These are phyloP conservation scores for Alloplasta piceator DNA, from an alignment of 2,888 invertebrate species.

Conservation along the genomic window DNA sequence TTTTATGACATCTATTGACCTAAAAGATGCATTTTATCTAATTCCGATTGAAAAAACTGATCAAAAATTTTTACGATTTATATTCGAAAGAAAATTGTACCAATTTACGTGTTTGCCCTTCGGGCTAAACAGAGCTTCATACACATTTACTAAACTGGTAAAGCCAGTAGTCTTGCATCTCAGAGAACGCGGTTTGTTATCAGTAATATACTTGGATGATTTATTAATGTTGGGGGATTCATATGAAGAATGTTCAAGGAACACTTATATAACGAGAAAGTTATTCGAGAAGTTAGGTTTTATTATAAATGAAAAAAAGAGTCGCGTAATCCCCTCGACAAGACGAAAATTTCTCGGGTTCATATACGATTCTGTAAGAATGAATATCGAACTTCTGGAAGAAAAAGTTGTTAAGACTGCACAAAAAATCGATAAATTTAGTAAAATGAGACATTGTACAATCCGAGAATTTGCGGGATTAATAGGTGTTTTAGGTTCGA, in stretches of 20 bases:
- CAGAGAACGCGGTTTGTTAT: constrained; percentile 22
- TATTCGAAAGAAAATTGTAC: constrained; percentile 11
- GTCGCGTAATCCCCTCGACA: constrained; percentile 26
- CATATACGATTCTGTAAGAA: constrained; percentile 33
- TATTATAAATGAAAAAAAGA: constrained; percentile 49
- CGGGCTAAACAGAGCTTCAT: constrained; percentile 24
- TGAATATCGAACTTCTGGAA: constrained; percentile 39
- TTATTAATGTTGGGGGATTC: constrained; percentile 50
- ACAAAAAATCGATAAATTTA: constrained; percentile 17
- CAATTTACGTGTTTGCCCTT: constrained; percentile 32
- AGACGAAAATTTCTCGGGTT: constrained; percentile 38
- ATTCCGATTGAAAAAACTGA: constrained; percentile 23
- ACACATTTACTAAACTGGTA: constrained; percentile 28
- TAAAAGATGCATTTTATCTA: constrained; percentile 40
- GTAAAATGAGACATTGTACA: constrained; percentile 24
- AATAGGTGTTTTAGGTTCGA: constrained; percentile 37
- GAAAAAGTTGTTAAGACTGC: constrained; percentile 33
- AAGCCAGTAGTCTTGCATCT: constrained; percentile 45
- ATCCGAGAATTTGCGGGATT: constrained; percentile 49
- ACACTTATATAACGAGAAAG: constrained; percentile 15
- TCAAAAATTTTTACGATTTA: constrained; percentile 41
- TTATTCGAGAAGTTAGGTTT: constrained; percentile 56
- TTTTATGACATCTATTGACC: constrained; percentile 39
- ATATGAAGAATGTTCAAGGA: constrained; percentile 30
- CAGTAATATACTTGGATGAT: constrained; percentile 58